Percentiles rank a stretch among this genome's conserved stretches.
These are phyloP conservation scores for Thaumetopoea pityocampa DNA, from an alignment of 1,140 invertebrate species.

Conservation along the genomic window DNA sequence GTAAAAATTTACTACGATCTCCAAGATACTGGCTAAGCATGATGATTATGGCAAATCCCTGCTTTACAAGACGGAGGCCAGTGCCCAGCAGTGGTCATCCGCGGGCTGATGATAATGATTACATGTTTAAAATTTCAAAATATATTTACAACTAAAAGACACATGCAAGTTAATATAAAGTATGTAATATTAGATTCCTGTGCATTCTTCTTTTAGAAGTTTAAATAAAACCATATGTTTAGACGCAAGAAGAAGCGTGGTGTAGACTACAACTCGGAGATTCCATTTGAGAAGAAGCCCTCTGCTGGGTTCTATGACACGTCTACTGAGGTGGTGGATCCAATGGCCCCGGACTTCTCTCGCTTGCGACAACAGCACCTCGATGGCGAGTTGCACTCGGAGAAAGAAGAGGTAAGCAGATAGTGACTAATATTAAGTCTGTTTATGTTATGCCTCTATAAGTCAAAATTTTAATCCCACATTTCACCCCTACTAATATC, in stretches of 20 bases:
- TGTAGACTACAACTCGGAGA: slow-evolving; percentile 98
- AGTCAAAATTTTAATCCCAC: no score
- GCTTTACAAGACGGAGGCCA: no score
- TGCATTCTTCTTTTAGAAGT: no score
- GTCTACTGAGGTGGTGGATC: slow-evolving; percentile 91
- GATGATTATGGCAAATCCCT: no score
- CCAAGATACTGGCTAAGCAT: no score
- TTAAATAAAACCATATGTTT: no score
- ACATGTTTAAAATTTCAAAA: background rate
- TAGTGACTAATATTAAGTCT: no score
- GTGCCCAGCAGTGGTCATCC: no score
- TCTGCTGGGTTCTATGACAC: slow-evolving; percentile 96
- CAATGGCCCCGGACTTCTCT: slow-evolving; percentile 92
- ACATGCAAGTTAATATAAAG: background rate
- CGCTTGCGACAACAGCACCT: slow-evolving; percentile 93
- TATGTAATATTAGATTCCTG: no score
- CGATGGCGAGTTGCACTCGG: slow-evolving; percentile 92
- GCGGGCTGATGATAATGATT: background rate
- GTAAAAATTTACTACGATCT: no score
- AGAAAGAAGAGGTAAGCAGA: slow-evolving; percentile 94
- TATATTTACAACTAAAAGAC: background rate
- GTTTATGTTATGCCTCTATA: no score
- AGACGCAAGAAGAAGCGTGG: slow-evolving; percentile 89
- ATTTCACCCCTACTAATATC: no score
- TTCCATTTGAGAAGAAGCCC: slow-evolving; percentile 97